A percentile compares a stretch with the other conserved stretches of the same genome.
phyloP scores from a whole-genome alignment of 2,797 vertebrate genomes.

The Macrochelys suwanniensis region DNA sequence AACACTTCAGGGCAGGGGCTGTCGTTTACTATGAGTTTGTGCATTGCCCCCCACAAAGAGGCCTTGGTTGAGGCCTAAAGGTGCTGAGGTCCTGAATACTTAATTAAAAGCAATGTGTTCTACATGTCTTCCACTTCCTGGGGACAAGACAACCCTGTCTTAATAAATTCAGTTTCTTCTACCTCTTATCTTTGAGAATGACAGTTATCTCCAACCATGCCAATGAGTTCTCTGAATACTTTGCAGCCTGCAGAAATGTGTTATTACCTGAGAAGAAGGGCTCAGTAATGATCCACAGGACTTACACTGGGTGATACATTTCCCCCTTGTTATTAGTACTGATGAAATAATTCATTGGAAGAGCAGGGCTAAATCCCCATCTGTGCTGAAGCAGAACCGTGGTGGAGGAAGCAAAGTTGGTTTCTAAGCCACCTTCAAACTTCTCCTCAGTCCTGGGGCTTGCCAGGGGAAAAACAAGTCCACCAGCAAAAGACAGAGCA shows the following conservation, averaged over 20 bases:
- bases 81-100: neutral
- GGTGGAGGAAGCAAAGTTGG: neutral
- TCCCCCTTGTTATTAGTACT: neutral
- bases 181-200: neutral
- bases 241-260: neutral
- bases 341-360: neutral
- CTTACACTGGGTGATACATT: neutral
- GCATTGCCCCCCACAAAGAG: neutral
- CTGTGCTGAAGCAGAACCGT: neutral
- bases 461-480: neutral
- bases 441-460: neutral
- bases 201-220: neutral
- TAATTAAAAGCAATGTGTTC: neutral
- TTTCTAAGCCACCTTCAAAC: neutral
- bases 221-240: neutral
- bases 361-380: neutral
- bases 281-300: neutral
- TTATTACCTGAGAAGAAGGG: neutral
- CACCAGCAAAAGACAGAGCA: neutral
- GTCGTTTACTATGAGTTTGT: neutral
- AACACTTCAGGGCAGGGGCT: neutral
- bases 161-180: neutral
- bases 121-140: neutral
- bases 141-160: too few species aligned
- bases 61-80: accelerated